Conservation (phyloP, 2,113 vertebrate species). For the Salvelinus alpinus region DNA sequence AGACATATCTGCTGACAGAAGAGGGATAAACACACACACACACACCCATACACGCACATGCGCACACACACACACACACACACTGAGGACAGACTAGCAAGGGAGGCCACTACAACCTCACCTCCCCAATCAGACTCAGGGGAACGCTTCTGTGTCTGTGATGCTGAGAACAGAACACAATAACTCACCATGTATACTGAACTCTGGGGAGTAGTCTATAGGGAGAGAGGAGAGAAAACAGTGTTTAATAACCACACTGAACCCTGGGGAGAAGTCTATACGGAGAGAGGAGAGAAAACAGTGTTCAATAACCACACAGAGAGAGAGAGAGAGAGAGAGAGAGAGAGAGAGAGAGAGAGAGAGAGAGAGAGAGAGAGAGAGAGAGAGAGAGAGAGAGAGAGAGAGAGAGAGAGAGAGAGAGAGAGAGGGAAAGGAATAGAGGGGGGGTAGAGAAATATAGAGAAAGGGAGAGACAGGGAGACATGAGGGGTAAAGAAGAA, state of each 20-base stretch:
- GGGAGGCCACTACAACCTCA: no score
- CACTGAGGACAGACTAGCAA: no score
- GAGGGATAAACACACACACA: slow-evolving; percentile 14
- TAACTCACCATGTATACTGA: slow-evolving; percentile 80
- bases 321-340: slow-evolving; percentile 4
- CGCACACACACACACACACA: slow-evolving; percentile 1
- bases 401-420: background rate
- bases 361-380: no score
- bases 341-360: slow-evolving; percentile 9
- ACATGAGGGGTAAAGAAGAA: background rate
- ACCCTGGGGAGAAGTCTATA: no score
- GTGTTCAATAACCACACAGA: slow-evolving; percentile 57
- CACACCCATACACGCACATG: background rate
- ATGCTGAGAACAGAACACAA: slow-evolving; percentile 28
- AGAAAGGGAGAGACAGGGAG: background rate
- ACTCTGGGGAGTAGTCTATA: slow-evolving; percentile 30
- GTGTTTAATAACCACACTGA: no score
- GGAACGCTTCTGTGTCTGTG: background rate
- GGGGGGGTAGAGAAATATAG: background rate
- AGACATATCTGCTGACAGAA: slow-evolving; percentile 55
- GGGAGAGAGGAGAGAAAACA: background rate
- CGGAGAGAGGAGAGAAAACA: slow-evolving; percentile 39
- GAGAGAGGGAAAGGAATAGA: background rate
- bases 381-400: background rate
- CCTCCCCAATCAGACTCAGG: slow-evolving; percentile 11